These are phyloP conservation scores for Hydropsyche betteni DNA, from an alignment of 2,888 invertebrate species.

Conservation along the genomic window DNA sequence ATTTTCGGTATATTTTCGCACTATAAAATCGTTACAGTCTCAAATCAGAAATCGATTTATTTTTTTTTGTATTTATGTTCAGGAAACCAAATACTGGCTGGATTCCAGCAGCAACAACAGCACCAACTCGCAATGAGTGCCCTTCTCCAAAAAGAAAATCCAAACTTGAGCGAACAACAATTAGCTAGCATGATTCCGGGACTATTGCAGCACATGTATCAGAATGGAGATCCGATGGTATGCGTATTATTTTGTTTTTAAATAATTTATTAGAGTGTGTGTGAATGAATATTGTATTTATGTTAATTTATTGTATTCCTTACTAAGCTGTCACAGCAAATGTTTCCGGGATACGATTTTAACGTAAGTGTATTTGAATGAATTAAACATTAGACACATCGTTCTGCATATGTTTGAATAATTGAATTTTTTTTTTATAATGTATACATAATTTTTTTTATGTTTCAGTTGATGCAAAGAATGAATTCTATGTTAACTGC, in stretches of 20 bases:
- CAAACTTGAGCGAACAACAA: conserved; percentile 69
- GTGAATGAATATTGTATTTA: conserved; percentile 13
- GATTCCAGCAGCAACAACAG: conserved; percentile 57
- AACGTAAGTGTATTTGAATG: conserved; percentile 61
- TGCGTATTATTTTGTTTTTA: conserved; percentile 43
- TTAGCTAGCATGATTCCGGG: conserved; percentile 69
- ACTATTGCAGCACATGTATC: conserved; percentile 70
- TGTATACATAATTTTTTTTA: neutral
- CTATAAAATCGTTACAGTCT: conserved; percentile 53
- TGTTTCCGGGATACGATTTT: conserved; percentile 68
- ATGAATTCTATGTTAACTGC: conserved; percentile 58
- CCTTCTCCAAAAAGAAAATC: conserved; percentile 72
- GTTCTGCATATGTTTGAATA: neutral
- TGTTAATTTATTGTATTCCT: neutral
- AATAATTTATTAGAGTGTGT: neutral
- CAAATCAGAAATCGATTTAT: neutral
- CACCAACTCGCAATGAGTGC: conserved; percentile 62
- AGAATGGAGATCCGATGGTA: conserved; percentile 65
- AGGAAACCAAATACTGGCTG: conserved; percentile 41
- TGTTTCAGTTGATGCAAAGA: conserved; percentile 63
- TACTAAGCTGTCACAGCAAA: conserved; percentile 55
- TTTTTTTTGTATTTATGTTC: neutral
- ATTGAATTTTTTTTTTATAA: neutral
- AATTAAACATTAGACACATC: neutral
- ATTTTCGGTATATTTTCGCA: conserved; percentile 59